phyloP scores from a whole-genome alignment of 1,140 invertebrate species.

The Colletes latitarsis region DNA sequence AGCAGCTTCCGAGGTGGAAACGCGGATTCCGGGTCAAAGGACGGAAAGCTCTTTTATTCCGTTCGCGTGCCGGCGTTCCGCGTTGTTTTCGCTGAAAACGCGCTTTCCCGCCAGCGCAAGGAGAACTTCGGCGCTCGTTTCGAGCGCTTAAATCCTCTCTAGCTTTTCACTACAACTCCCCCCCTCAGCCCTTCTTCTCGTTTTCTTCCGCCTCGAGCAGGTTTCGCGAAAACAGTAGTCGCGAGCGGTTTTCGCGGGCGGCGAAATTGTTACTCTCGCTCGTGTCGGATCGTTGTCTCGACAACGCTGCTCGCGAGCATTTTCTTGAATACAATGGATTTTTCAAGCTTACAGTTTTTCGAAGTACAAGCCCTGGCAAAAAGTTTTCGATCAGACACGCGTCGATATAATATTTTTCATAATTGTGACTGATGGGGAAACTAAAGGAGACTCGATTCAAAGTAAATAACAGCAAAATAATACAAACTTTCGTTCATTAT shows the following conservation, averaged over 20 bases:
- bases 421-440: too few relatives aligned
- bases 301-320: too few relatives aligned
- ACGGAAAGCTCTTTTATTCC: background rate
- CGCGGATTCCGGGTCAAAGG: conserved; percentile 6
- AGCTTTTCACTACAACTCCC: background rate
- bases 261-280: background rate
- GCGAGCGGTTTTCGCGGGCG: background rate
- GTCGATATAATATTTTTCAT: too few relatives aligned
- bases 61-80: background rate
- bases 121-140: background rate
- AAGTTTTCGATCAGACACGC: too few relatives aligned
- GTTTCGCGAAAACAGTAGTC: background rate
- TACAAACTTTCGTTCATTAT: too few relatives aligned
- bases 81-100: background rate
- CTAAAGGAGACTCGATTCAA: too few relatives aligned
- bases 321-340: too few relatives aligned
- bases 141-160: background rate
- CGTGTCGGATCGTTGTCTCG: background rate
- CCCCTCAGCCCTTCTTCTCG: too few relatives aligned
- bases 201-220: too few relatives aligned
- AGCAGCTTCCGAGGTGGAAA: background rate
- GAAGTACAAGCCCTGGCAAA: too few relatives aligned
- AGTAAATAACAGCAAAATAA: too few relatives aligned
- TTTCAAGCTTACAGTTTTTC: too few relatives aligned
- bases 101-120: background rate